Percentiles rank a stretch among this genome's conserved stretches.
Conservation (phyloP, 2,888 invertebrate genomes). For the Hyalella azteca region DNA sequence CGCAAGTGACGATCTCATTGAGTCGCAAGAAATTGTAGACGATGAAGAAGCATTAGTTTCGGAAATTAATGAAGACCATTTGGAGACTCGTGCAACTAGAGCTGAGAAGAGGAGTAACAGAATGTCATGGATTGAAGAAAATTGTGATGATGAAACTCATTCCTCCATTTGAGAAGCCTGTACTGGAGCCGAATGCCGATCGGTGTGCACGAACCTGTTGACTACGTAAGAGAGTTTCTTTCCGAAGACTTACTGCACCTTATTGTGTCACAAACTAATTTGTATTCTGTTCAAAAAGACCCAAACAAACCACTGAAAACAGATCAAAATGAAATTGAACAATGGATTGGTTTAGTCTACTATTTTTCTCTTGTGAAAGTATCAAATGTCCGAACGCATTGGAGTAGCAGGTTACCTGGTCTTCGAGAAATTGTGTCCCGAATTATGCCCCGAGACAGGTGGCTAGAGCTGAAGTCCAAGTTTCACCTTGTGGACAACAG, state of each 20-base stretch:
- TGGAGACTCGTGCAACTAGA: neutral
- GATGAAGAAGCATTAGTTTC: neutral
- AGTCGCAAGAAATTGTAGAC: neutral
- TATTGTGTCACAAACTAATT: conserved; percentile 10
- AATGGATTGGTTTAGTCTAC: conserved; percentile 27
- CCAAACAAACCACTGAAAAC: conserved; percentile 40
- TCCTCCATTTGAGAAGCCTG: neutral
- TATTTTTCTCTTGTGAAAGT: conserved; percentile 42
- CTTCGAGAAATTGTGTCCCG: neutral
- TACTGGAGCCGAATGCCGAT: neutral
- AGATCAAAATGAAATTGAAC: conserved; percentile 33
- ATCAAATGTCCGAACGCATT: neutral
- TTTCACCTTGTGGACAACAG: conserved; percentile 23
- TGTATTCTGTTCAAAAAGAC: conserved; percentile 27
- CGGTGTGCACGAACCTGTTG: conserved; percentile 9
- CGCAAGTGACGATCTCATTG: neutral
- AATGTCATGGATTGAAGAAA: neutral
- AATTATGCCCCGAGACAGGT: conserved; percentile 9
- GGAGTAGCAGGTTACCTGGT: neutral
- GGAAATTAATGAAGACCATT: neutral
- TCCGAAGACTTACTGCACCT: conserved; percentile 14
- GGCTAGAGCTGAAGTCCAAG: neutral
- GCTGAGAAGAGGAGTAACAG: neutral
- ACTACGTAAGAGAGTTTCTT: conserved; percentile 26
- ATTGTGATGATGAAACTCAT: neutral